A percentile compares a stretch with the other conserved stretches of the same genome.
phyloP scores from a whole-genome alignment of 2,113 vertebrate genomes.

The Aspiorhynchus laticeps region DNA sequence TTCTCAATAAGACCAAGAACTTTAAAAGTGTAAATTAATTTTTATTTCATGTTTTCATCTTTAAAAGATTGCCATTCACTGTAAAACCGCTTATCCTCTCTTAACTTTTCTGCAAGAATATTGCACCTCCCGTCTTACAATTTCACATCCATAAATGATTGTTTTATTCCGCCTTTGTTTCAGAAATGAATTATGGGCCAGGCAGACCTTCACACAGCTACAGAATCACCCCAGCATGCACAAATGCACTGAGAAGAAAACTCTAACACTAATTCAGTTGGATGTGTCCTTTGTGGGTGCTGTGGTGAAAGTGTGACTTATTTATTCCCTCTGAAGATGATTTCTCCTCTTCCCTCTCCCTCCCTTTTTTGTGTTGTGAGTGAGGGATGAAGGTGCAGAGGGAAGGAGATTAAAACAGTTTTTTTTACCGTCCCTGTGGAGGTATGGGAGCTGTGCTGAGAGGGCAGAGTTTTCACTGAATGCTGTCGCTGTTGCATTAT shows the following conservation, averaged over 20 bases:
- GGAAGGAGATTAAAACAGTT: conserved; percentile 61
- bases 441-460: conserved; percentile 61
- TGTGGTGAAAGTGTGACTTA: conserved; percentile 68
- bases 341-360: conserved; percentile 59
- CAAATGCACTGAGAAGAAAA: conserved; percentile 48
- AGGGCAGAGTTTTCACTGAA: conserved; percentile 58
- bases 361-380: conserved; percentile 21
- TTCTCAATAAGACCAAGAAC: background rate
- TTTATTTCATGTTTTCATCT: background rate
- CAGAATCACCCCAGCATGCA: conserved; percentile 1
- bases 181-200: conserved; percentile 12
- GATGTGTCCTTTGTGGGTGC: conserved; percentile 44
- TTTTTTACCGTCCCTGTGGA: conserved; percentile 56
- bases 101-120: conserved; percentile 1
- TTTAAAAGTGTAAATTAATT: background rate
- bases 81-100: background rate
- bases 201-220: conserved; percentile 1
- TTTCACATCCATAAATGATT: conserved; percentile 18
- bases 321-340: conserved; percentile 67
- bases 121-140: conserved; percentile 13
- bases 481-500: conserved; percentile 63
- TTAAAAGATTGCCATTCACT: conserved; percentile 11
- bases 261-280: conserved; percentile 40
- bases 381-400: conserved; percentile 49
- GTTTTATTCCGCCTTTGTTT: conserved; percentile 20